Evolutionary conservation across 2,797 vertebrate genomes (phyloP).

Genomic region (Prionace glauca): DNA sequence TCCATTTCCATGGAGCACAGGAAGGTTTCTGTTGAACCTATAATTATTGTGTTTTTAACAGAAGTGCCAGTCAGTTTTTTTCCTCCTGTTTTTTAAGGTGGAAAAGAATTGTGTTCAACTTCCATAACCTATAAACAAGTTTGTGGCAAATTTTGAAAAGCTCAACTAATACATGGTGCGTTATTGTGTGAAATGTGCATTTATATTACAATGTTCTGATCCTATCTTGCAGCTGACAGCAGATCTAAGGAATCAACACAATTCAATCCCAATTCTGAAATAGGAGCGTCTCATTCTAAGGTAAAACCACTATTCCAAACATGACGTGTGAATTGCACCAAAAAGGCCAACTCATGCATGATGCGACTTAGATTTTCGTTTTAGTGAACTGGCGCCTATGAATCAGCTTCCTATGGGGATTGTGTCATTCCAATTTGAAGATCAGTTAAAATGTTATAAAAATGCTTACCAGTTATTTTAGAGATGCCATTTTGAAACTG

Average conservation of each 20-base stretch:
- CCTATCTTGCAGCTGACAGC: slow-evolving; percentile 37
- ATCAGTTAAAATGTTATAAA: background rate
- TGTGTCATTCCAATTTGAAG: background rate
- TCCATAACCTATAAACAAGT: background rate
- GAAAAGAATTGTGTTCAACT: background rate
- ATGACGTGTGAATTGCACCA: background rate
- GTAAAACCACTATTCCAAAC: background rate
- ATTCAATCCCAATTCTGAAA: slow-evolving; percentile 78
- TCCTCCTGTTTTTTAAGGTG: background rate
- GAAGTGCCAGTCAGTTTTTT: background rate
- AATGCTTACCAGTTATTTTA: background rate
- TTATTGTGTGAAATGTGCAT: background rate
- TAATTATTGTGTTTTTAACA: background rate
- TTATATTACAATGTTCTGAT: background rate
- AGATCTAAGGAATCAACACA: slow-evolving; percentile 69
- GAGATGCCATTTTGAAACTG: background rate
- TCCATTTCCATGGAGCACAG: background rate
- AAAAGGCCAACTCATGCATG: background rate
- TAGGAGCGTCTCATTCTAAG: slow-evolving; percentile 3
- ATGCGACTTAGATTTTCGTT: background rate
- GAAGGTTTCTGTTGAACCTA: background rate
- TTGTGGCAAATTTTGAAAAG: background rate
- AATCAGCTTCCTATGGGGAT: background rate
- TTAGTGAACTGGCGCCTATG: background rate
- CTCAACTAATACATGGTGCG: background rate